These are phyloP conservation scores for Pogonognathellus flavescens DNA, from an alignment of 1,140 invertebrate species.

Conservation along the genomic window DNA sequence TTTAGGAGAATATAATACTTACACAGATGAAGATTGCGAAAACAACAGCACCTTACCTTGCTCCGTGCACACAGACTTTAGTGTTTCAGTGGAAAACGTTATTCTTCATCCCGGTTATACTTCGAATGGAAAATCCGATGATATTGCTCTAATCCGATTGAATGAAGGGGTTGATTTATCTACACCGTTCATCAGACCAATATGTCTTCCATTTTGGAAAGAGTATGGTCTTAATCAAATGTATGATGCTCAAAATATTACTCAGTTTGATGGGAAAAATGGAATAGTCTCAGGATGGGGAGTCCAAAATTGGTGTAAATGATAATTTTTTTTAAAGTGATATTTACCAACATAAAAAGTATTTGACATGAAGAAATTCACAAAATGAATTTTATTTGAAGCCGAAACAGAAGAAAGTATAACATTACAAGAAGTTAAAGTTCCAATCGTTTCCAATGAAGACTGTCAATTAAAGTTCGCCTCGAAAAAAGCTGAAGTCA, in stretches of 20 bases:
- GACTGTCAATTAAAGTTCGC: constrained; percentile 60
- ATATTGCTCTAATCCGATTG: constrained; percentile 6
- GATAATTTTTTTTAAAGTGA: background rate
- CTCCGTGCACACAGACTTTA: constrained; percentile 68
- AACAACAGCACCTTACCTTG: constrained; percentile 70
- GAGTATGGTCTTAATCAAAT: background rate
- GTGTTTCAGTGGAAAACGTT: background rate
- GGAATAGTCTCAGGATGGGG: constrained; percentile 4
- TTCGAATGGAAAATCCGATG: background rate
- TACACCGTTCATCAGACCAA: background rate
- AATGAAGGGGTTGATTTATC: background rate
- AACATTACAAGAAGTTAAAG: constrained; percentile 57
- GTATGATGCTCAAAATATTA: background rate
- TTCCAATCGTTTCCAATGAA: constrained; percentile 59
- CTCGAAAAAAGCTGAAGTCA: background rate
- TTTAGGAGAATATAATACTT: background rate
- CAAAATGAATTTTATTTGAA: background rate
- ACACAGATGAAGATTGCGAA: constrained; percentile 9
- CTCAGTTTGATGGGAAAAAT: constrained; percentile 7
- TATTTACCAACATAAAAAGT: background rate
- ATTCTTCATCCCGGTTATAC: background rate
- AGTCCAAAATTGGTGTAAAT: background rate
- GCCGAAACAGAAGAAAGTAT: constrained; percentile 43
- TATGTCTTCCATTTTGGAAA: constrained; percentile 7
- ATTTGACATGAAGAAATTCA: background rate